Evolutionary conservation across 2,113 vertebrate species (phyloP).

Genomic region (Oryzias curvinotus): DNA sequence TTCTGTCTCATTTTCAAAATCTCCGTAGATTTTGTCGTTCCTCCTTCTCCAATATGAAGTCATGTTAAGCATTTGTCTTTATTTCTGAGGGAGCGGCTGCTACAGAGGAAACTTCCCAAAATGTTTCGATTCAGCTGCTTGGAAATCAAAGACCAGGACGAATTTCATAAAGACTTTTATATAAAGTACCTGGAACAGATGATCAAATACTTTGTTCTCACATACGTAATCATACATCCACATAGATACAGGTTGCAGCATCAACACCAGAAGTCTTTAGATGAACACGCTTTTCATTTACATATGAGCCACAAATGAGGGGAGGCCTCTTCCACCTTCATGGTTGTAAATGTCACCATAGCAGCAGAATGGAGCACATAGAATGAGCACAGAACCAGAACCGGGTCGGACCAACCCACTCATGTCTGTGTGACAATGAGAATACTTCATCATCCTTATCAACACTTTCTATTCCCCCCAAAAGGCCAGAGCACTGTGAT

Average conservation of each 20-base stretch:
- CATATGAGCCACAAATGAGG: slow-evolving; percentile 69
- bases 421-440: not conserved
- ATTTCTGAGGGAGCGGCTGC: no score
- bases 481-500: no score
- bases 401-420: not conserved
- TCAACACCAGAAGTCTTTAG: slow-evolving; percentile 67
- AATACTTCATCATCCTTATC: not conserved
- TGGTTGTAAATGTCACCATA: slow-evolving; percentile 48
- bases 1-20: no score
- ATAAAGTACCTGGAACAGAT: slow-evolving; percentile 77
- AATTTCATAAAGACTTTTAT: slow-evolving; percentile 74
- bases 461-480: no score
- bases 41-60: no score
- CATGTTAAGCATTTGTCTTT: no score
- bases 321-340: slow-evolving; percentile 41
- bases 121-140: not conserved
- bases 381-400: slow-evolving; percentile 22
- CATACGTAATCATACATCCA: slow-evolving; percentile 76
- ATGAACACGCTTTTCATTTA: slow-evolving; percentile 64
- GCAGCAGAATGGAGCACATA: slow-evolving; percentile 71
- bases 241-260: slow-evolving; percentile 67
- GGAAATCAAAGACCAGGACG: slow-evolving; percentile 9
- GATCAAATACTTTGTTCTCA: slow-evolving; percentile 70
- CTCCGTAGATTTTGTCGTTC: no score
- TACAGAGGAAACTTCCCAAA: no score